Conservation (phyloP, 2,797 vertebrate genomes). For the Syngnathus acus region DNA sequence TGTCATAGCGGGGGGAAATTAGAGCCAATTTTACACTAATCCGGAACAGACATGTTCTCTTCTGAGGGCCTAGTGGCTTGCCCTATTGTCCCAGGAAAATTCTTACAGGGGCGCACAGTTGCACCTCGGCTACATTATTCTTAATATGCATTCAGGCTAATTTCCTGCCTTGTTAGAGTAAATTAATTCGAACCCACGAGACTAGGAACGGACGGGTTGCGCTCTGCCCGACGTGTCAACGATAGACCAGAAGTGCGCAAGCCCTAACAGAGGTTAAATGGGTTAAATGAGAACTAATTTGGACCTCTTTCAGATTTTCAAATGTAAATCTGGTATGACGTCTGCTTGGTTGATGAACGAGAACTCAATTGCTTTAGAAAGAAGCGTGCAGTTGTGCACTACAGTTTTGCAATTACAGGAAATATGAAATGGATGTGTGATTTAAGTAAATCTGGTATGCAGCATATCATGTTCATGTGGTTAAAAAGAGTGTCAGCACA, state of each 20-base stretch:
- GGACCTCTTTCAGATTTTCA: neutral
- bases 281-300: neutral
- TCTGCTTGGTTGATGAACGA: neutral
- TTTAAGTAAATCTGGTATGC: neutral
- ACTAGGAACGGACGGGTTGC: neutral
- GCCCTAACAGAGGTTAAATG: neutral
- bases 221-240: neutral
- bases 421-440: neutral
- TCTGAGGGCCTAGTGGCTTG: slow-evolving; percentile 22
- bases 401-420: neutral
- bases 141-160: slow-evolving; percentile 17
- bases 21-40: slow-evolving; percentile 63
- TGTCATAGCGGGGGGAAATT: slow-evolving; percentile 58
- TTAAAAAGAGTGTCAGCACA: neutral
- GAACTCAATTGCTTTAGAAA: too few species aligned
- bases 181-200: neutral
- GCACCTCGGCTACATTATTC: slow-evolving; percentile 24
- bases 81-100: slow-evolving; percentile 31
- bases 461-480: neutral
- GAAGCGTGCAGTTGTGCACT: neutral
- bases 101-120: slow-evolving; percentile 25
- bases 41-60: slow-evolving; percentile 50
- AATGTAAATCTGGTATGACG: neutral
- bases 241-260: neutral
- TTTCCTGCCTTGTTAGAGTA: neutral